Conservation (phyloP, 2,888 invertebrate genomes). For the Drosophila cognata region DNA sequence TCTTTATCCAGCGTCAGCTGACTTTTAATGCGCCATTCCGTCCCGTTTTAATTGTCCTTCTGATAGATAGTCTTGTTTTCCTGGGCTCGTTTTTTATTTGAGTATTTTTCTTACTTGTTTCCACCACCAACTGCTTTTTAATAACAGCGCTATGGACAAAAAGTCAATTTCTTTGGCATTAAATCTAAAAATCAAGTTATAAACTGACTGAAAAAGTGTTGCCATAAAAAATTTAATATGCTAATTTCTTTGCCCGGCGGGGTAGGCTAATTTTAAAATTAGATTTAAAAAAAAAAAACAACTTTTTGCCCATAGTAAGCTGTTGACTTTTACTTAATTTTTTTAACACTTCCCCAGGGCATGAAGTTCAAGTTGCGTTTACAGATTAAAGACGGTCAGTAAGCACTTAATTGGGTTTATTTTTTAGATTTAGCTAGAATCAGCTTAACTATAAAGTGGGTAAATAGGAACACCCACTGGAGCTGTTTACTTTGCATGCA, state of each 20-base stretch:
- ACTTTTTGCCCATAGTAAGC: neutral
- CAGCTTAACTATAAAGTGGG: constrained; percentile 3
- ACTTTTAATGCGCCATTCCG: constrained; percentile 68
- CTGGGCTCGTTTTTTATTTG: constrained; percentile 8
- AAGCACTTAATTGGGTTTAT: constrained; percentile 4
- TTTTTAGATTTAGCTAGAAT: constrained; percentile 19
- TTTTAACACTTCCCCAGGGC: constrained; percentile 38
- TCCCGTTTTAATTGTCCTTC: constrained; percentile 65
- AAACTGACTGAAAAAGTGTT: neutral
- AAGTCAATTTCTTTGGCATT: neutral
- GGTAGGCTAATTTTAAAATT: neutral
- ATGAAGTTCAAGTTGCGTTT: constrained; percentile 49
- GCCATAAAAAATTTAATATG: neutral
- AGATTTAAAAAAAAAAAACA: neutral
- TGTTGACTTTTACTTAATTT: constrained; percentile 58
- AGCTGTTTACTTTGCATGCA: neutral
- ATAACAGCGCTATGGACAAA: constrained; percentile 13
- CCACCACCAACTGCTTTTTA: constrained; percentile 27
- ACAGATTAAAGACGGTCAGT: constrained; percentile 29
- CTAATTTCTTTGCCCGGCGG: neutral
- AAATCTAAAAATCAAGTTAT: neutral
- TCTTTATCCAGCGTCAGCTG: constrained; percentile 42
- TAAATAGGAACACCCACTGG: neutral
- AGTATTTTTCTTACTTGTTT: constrained; percentile 12
- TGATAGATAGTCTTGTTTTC: constrained; percentile 56